These are phyloP conservation scores for Acronicta leporina DNA, from an alignment of 2,888 invertebrate genomes.

Conservation along the genomic window DNA sequence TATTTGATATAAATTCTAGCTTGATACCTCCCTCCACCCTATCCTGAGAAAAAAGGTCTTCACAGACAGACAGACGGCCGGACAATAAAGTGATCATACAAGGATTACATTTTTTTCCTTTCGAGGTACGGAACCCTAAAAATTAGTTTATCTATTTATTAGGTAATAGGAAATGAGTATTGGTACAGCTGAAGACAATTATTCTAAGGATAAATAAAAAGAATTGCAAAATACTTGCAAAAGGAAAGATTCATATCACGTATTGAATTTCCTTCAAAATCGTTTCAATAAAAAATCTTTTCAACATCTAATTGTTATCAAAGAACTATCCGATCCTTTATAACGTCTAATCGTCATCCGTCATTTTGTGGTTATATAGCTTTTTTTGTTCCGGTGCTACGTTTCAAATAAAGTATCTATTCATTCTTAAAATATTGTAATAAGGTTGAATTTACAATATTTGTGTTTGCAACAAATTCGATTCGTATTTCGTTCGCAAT, in stretches of 20 bases:
- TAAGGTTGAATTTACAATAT: constrained; percentile 55
- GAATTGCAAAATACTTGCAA: constrained; percentile 12
- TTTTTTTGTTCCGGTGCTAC: constrained; percentile 63
- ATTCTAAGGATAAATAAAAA: too few relatives aligned
- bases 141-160: too few relatives aligned
- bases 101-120: too few relatives aligned
- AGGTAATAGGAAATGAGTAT: too few relatives aligned
- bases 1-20: too few relatives aligned
- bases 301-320: constrained; percentile 36
- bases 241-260: constrained; percentile 17
- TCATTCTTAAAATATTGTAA: constrained; percentile 17
- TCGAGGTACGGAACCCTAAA: too few relatives aligned
- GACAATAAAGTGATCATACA: too few relatives aligned
- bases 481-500: constrained; percentile 62
- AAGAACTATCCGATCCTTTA: constrained; percentile 40
- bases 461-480: constrained; percentile 45
- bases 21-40: too few relatives aligned
- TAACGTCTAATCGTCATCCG: constrained; percentile 65
- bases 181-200: too few relatives aligned
- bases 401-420: neutral
- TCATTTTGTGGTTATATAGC: constrained; percentile 62
- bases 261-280: constrained; percentile 41
- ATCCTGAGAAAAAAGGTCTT: too few relatives aligned
- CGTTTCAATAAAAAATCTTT: constrained; percentile 37
- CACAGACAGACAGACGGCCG: too few relatives aligned